A percentile compares a stretch with the other conserved stretches of the same genome.
These are phyloP conservation scores for Corythaeola cristata DNA, from an alignment of 2,113 vertebrate genomes.

Conservation along the genomic window DNA sequence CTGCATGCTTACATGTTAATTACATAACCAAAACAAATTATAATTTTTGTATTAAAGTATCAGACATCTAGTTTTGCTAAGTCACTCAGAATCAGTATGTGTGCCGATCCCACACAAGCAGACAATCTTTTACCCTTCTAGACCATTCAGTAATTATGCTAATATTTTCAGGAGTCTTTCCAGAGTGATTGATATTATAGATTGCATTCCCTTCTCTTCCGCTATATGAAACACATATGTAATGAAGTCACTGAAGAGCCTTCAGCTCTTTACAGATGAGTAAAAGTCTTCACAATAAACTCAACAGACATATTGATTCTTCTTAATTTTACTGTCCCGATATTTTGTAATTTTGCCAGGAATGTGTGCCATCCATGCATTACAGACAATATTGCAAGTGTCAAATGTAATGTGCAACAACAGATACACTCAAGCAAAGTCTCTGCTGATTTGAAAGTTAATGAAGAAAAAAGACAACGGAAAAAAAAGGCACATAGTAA, in stretches of 20 bases:
- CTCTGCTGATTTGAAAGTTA: background rate
- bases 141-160: background rate
- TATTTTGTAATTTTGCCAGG: background rate
- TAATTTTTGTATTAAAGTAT: background rate
- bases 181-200: background rate
- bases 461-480: background rate
- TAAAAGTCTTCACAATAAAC: background rate
- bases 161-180: background rate
- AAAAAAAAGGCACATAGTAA: background rate
- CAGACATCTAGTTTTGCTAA: background rate
- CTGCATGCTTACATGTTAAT: background rate
- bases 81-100: background rate
- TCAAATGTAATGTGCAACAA: background rate
- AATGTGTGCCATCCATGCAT: background rate
- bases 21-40: background rate
- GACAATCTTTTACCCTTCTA: background rate
- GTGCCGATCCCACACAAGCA: background rate
- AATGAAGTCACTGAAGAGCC: background rate
- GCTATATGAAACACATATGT: background rate
- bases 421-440: background rate
- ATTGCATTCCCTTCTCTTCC: background rate
- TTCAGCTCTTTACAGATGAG: background rate
- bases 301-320: background rate
- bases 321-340: slow-evolving; percentile 10
- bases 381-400: background rate